A percentile compares a stretch with the other conserved stretches of the same genome.
phyloP scores from a whole-genome alignment of 2,888 invertebrate genomes.

The Agrotis ipsilon region DNA sequence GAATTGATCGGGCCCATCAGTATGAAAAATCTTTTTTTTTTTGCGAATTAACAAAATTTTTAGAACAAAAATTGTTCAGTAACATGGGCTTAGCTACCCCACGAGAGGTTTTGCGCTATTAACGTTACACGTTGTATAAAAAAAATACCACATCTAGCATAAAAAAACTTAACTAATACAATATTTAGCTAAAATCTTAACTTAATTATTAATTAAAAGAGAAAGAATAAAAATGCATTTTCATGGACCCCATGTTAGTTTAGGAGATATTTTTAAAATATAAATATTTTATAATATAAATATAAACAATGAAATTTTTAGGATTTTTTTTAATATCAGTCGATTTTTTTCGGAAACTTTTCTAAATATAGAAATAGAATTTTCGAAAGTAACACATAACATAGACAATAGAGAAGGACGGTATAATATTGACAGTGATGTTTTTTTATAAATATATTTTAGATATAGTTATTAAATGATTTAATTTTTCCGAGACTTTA shows the following conservation, averaged over 20 bases:
- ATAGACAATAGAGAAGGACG: conserved; percentile 36
- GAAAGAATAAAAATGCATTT: conserved; percentile 62
- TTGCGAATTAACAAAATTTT: no score
- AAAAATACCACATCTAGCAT: conserved; percentile 20
- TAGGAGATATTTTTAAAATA: background rate
- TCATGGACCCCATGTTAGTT: conserved; percentile 62
- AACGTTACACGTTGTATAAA: no score
- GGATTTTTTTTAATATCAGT: conserved; percentile 34
- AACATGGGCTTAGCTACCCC: no score
- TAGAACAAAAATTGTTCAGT: no score
- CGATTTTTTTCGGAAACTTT: conserved; percentile 30
- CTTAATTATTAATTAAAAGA: conserved; percentile 36
- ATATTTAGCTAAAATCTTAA: conserved; percentile 11
- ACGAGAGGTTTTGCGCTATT: no score
- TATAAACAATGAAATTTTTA: background rate
- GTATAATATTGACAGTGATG: conserved; percentile 21
- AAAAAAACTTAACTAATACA: conserved; percentile 3
- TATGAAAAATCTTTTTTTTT: no score
- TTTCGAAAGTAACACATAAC: conserved; percentile 4
- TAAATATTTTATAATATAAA: conserved; percentile 11
- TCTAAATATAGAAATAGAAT: conserved; percentile 24
- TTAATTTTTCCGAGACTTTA: background rate
- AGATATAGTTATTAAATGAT: background rate
- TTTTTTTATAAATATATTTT: background rate
- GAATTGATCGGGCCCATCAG: no score